A percentile compares a stretch with the other conserved stretches of the same genome.
Conservation (phyloP, 1,140 invertebrate species). For the Helicoverpa armigera region DNA sequence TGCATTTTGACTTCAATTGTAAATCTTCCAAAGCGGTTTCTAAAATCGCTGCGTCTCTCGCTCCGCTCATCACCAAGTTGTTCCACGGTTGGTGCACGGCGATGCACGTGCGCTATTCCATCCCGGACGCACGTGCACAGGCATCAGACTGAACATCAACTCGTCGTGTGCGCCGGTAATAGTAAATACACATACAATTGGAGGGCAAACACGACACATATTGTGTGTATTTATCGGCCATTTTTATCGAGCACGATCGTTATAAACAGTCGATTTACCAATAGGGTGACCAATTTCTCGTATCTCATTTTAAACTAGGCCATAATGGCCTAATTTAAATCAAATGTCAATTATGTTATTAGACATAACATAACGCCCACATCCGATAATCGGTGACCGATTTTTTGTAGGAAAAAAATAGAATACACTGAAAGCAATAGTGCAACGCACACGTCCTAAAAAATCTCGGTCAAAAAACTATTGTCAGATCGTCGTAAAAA, state of each 20-base stretch:
- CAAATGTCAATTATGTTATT: too few species aligned
- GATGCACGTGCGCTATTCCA: conserved; percentile 34
- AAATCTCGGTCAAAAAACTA: too few species aligned
- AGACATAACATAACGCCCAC: too few species aligned
- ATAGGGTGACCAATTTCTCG: too few species aligned
- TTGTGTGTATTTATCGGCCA: not conserved
- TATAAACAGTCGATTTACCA: too few species aligned
- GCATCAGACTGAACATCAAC: conserved; percentile 23
- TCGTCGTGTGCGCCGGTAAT: conserved; percentile 27
- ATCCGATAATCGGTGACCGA: too few species aligned
- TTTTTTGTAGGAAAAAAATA: too few species aligned
- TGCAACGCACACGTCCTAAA: too few species aligned
- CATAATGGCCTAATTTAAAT: too few species aligned
- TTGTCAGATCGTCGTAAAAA: too few species aligned
- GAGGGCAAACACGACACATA: conserved; percentile 1
- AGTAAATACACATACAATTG: not conserved
- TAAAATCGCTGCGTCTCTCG: not conserved
- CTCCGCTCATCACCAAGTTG: conserved; percentile 2
- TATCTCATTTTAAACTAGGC: too few species aligned
- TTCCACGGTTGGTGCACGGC: not conserved
- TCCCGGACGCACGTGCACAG: conserved; percentile 56
- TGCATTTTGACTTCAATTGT: not conserved
- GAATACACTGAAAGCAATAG: too few species aligned
- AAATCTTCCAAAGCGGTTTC: not conserved
- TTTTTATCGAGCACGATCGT: not conserved